Percentiles rank a stretch among this genome's conserved stretches.
phyloP scores from a whole-genome alignment of 2,888 invertebrate genomes.

The Hyposoter didymator region DNA sequence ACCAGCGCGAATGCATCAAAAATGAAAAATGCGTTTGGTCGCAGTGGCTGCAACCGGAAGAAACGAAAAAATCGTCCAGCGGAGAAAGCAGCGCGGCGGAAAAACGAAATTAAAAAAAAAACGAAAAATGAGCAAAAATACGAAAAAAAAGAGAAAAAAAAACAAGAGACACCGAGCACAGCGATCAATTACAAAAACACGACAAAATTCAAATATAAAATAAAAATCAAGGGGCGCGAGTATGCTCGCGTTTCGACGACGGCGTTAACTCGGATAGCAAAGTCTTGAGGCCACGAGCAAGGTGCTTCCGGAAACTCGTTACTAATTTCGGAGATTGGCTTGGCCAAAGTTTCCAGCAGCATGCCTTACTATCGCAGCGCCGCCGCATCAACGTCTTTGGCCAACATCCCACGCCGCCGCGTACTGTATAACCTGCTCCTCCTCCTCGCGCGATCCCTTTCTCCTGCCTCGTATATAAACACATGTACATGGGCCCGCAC shows the following conservation, averaged over 20 bases:
- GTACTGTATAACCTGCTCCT: not conserved
- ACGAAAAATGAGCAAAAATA: not conserved
- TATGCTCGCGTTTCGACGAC: not conserved
- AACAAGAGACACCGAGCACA: not conserved
- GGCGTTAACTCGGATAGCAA: not conserved
- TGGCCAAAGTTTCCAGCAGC: constrained; percentile 56
- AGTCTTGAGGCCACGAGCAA: not conserved
- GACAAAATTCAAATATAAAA: not conserved
- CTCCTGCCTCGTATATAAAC: not conserved
- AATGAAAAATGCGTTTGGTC: constrained; percentile 59
- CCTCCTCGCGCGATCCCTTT: not conserved
- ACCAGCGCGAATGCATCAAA: not conserved
- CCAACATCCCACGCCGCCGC: not conserved
- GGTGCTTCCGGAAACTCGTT: constrained; percentile 62
- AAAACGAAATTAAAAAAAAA: constrained; percentile 34
- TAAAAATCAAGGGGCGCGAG: not conserved
- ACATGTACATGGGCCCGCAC: not conserved
- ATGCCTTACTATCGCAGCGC: constrained; percentile 11
- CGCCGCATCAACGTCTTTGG: constrained; percentile 21
- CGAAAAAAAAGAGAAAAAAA: not conserved
- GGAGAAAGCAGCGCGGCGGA: constrained; percentile 25
- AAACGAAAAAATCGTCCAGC: not conserved
- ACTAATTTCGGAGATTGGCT: constrained; percentile 67
- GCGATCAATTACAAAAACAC: not conserved
- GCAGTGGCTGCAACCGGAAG: not conserved